phyloP scores from a whole-genome alignment of 2,888 invertebrate species.

The Ditula angustiorana region DNA sequence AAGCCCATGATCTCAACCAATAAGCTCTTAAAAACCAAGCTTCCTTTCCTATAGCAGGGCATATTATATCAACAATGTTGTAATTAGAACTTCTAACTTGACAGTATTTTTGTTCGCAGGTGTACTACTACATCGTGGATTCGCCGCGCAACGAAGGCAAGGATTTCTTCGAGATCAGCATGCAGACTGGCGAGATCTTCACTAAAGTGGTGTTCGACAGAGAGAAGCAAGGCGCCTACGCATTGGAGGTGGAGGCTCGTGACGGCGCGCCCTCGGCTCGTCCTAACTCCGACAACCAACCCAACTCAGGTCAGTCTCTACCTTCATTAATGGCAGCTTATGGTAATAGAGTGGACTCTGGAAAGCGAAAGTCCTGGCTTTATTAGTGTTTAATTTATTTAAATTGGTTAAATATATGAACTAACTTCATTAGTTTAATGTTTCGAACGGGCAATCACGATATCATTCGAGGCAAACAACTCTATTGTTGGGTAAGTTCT shows the following conservation, averaged over 20 bases:
- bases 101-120: conserved; percentile 83
- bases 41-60: no score
- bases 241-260: conserved; percentile 97
- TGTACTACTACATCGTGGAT: conserved; percentile 96
- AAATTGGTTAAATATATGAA: no score
- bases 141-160: conserved; percentile 97
- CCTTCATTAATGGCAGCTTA: conserved; percentile 23
- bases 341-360: conserved; percentile 10
- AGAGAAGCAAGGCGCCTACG: conserved; percentile 98
- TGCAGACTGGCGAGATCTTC: conserved; percentile 97
- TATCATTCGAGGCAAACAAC: conserved; percentile 20
- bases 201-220: conserved; percentile 98
- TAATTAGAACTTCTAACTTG: not conserved
- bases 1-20: no score
- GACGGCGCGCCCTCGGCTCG: conserved; percentile 98
- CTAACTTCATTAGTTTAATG: conserved; percentile 5
- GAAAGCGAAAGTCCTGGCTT: not conserved
- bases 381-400: not conserved
- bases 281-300: conserved; percentile 96
- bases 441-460: conserved; percentile 3
- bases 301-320: conserved; percentile 94
- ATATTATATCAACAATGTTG: no score
- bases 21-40: no score
- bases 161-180: conserved; percentile 98
- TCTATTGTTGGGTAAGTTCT: conserved; percentile 45